These are phyloP conservation scores for Hippocampus abdominalis DNA, from an alignment of 2,113 vertebrate species.

Conservation along the genomic window DNA sequence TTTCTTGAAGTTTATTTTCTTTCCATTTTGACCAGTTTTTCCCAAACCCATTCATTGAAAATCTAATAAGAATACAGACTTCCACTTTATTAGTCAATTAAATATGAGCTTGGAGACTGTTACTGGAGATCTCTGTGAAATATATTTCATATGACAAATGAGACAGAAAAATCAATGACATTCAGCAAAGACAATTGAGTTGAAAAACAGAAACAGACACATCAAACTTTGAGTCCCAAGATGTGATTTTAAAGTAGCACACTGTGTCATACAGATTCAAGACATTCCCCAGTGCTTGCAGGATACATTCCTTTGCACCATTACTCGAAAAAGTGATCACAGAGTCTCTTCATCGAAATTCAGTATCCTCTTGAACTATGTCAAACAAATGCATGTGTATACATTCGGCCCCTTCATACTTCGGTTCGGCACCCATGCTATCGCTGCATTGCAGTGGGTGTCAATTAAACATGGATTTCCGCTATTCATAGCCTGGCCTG, in stretches of 20 bases:
- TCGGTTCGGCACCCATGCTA: background rate
- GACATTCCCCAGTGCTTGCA: background rate
- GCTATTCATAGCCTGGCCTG: no score
- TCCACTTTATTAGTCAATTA: constrained; percentile 45
- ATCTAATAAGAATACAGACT: constrained; percentile 43
- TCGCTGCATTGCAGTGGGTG: no score
- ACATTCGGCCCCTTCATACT: background rate
- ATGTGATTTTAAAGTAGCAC: background rate
- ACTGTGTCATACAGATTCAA: no score
- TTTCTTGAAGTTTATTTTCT: constrained; percentile 29
- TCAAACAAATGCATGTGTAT: constrained; percentile 3
- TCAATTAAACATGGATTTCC: no score
- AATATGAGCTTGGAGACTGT: constrained; percentile 24
- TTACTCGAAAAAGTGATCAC: no score
- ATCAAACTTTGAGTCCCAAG: background rate
- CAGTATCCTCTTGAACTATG: background rate
- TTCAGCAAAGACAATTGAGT: constrained; percentile 37
- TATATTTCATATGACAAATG: constrained; percentile 47
- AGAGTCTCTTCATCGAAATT: background rate
- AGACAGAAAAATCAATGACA: constrained; percentile 26
- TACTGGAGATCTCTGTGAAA: constrained; percentile 46
- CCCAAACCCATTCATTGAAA: constrained; percentile 56
- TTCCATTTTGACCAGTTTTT: background rate
- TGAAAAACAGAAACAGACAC: constrained; percentile 13
- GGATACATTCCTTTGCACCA: background rate